Conservation (phyloP, 2,888 invertebrate species). For the Cantharis flavilabris region DNA sequence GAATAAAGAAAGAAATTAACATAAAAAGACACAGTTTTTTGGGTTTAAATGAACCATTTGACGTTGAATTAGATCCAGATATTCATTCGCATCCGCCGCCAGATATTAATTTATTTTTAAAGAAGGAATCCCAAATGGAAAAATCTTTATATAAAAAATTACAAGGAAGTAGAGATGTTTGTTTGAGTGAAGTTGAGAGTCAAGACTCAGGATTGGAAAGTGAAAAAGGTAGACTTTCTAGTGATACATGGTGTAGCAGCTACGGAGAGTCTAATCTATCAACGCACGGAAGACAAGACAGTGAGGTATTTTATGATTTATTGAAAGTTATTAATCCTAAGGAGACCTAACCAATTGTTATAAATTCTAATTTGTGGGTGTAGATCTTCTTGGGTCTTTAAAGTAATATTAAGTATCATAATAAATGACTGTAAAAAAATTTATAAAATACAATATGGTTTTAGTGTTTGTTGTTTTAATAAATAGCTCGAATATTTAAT, state of each 20-base stretch:
- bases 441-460: background rate
- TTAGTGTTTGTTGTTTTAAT: background rate
- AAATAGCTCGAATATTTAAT: background rate
- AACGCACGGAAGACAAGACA: constrained; percentile 76
- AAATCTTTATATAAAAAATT: constrained; percentile 72
- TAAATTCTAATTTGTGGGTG: background rate
- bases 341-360: background rate
- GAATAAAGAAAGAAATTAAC: constrained; percentile 83
- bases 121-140: constrained; percentile 78
- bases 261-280: constrained; percentile 45
- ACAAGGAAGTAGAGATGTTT: constrained; percentile 45
- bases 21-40: constrained; percentile 85
- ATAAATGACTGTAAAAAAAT: background rate
- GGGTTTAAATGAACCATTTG: constrained; percentile 76
- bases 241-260: constrained; percentile 63
- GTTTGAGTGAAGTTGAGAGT: constrained; percentile 60
- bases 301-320: constrained; percentile 60
- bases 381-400: background rate
- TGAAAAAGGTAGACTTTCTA: constrained; percentile 60
- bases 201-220: constrained; percentile 81
- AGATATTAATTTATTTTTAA: constrained; percentile 79
- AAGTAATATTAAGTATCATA: background rate
- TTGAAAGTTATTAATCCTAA: background rate
- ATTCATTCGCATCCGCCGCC: constrained; percentile 73
- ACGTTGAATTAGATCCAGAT: constrained; percentile 72